These are phyloP conservation scores for Hapalemur alaotrensis DNA, from an alignment of 2,797 vertebrate species.

Conservation along the genomic window DNA sequence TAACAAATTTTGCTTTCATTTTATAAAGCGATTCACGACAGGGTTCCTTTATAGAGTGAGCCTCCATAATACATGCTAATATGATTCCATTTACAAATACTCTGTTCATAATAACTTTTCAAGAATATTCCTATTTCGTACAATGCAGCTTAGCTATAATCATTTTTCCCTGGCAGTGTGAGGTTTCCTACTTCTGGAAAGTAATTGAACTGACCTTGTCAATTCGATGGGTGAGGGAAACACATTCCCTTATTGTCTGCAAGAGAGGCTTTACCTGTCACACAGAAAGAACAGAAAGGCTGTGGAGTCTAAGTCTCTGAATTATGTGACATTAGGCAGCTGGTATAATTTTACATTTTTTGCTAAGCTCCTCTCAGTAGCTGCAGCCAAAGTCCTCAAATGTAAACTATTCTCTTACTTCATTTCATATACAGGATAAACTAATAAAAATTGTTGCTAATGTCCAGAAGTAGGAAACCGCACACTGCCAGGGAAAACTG, in stretches of 20 bases:
- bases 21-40: slow-evolving; percentile 40
- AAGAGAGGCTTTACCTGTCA: neutral
- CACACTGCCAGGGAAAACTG: neutral
- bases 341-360: neutral
- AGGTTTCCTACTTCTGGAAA: slow-evolving; percentile 34
- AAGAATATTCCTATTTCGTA: slow-evolving; percentile 52
- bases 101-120: slow-evolving; percentile 59
- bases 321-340: neutral
- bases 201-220: slow-evolving; percentile 36
- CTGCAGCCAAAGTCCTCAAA: neutral
- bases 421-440: neutral
- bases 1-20: slow-evolving; percentile 68
- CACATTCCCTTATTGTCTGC: neutral
- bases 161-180: neutral
- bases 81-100: slow-evolving; percentile 62
- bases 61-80: slow-evolving; percentile 61
- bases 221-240: neutral
- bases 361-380: neutral
- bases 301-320: neutral
- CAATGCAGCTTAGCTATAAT: neutral
- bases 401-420: neutral
- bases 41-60: slow-evolving; percentile 54
- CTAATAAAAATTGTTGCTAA: slow-evolving; percentile 22
- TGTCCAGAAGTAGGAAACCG: slow-evolving; percentile 8
- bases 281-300: neutral